A percentile compares a stretch with the other conserved stretches of the same genome.
Evolutionary conservation across 2,888 invertebrate genomes (phyloP).

Genomic region (Scaeva pyrastri): DNA sequence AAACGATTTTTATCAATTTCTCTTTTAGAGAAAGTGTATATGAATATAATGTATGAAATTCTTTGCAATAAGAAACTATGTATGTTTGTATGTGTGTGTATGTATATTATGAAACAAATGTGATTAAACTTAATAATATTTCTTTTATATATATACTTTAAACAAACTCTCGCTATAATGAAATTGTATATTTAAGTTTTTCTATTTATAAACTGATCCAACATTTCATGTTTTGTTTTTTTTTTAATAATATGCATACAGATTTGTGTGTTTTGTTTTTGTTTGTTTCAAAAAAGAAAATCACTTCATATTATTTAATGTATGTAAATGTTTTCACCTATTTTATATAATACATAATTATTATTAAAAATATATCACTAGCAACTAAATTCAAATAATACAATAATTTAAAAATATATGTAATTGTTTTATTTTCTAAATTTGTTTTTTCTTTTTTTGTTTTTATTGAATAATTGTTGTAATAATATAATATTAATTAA

Average conservation of each 20-base stretch:
- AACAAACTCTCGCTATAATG: conserved; percentile 13
- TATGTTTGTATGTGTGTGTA: not conserved
- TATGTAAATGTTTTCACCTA: conserved; percentile 5
- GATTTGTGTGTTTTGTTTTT: not conserved
- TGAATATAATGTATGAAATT: conserved; percentile 18
- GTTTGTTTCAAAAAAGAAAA: conserved; percentile 29
- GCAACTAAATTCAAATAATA: conserved; percentile 71
- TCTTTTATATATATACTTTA: not conserved
- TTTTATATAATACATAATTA: conserved; percentile 23
- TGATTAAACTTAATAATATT: conserved; percentile 26
- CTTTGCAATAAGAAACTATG: conserved; percentile 39
- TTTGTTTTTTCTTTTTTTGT: conserved; percentile 2
- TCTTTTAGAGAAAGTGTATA: conserved; percentile 1
- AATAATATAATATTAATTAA: conserved; percentile 55
- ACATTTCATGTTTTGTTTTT: not conserved
- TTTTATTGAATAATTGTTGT: conserved; percentile 58
- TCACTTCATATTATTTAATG: conserved; percentile 6
- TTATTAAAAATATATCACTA: conserved; percentile 64
- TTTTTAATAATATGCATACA: not conserved
- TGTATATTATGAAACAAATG: conserved; percentile 21
- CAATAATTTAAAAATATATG: conserved; percentile 71
- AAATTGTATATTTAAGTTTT: conserved; percentile 2
- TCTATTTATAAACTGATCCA: conserved; percentile 16
- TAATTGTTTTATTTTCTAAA: conserved; percentile 47
- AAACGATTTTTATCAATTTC: not conserved